A percentile compares a stretch with the other conserved stretches of the same genome.
phyloP scores from a whole-genome alignment of 2,888 invertebrate genomes.

The Cetonia aurata region DNA sequence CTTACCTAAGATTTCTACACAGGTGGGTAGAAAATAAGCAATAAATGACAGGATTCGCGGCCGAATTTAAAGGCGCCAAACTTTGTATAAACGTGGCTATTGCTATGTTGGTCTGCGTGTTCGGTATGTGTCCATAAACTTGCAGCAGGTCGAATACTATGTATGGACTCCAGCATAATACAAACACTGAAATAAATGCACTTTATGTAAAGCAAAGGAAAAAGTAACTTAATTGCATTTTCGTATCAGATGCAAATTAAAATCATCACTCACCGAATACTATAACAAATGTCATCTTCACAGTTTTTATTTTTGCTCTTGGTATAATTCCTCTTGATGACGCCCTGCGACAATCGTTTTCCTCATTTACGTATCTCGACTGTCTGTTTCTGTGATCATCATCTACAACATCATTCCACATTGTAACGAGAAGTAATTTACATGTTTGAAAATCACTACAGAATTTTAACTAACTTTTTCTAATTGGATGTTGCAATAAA shows the following conservation, averaged over 20 bases:
- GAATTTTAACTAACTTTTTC: no score
- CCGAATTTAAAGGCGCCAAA: constrained; percentile 92
- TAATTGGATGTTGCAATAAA: no score
- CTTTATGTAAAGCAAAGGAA: constrained; percentile 1
- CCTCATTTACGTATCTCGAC: constrained; percentile 59
- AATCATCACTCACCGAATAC: constrained; percentile 81
- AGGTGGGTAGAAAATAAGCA: constrained; percentile 94
- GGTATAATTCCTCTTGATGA: constrained; percentile 95
- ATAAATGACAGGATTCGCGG: constrained; percentile 95
- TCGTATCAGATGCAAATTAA: background rate
- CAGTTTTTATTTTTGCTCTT: constrained; percentile 95
- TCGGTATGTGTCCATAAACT: constrained; percentile 88
- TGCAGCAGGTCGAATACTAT: constrained; percentile 93
- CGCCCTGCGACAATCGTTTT: constrained; percentile 76
- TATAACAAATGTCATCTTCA: constrained; percentile 97
- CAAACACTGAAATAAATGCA: constrained; percentile 79
- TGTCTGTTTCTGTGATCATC: constrained; percentile 60
- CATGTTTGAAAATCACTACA: no score
- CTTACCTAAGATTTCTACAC: constrained; percentile 87
- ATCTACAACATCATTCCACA: constrained; percentile 57
- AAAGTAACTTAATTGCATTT: constrained; percentile 7
- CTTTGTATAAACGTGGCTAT: constrained; percentile 95
- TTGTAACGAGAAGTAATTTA: no score
- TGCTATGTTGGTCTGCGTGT: constrained; percentile 85
- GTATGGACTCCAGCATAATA: constrained; percentile 96